Evolutionary conservation across 2,888 invertebrate genomes (phyloP).

Genomic region (Lasioglossum villosulum): DNA sequence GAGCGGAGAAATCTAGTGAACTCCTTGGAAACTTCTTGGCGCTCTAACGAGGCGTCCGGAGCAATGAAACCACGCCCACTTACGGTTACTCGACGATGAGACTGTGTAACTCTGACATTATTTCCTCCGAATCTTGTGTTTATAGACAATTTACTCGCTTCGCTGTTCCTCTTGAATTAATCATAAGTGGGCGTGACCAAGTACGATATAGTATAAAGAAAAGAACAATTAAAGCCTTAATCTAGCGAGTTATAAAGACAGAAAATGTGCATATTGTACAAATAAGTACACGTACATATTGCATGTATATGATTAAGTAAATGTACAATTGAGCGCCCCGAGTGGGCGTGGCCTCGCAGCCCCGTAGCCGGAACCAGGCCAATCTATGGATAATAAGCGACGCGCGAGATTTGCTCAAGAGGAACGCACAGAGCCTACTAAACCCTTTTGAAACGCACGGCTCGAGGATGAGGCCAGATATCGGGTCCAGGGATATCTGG

Average conservation of each 20-base stretch:
- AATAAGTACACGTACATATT: too few relatives aligned
- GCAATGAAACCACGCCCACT: not conserved
- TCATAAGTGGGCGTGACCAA: too few relatives aligned
- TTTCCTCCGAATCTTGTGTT: not conserved
- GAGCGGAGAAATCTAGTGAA: not conserved
- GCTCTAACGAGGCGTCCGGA: not conserved
- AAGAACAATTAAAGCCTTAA: not conserved
- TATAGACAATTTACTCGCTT: not conserved
- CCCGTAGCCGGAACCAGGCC: not conserved
- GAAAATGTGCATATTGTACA: not conserved
- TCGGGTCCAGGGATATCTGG: constrained; percentile 22
- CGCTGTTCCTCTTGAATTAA: too few relatives aligned
- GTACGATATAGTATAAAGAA: too few relatives aligned
- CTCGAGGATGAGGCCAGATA: not conserved
- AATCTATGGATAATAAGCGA: not conserved
- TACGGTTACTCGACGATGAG: not conserved
- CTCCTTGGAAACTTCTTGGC: not conserved
- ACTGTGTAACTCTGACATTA: not conserved
- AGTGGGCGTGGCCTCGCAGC: not conserved
- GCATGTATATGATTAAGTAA: too few relatives aligned
- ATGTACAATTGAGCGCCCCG: not conserved
- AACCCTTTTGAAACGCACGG: constrained; percentile 23
- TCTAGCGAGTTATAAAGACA: not conserved
- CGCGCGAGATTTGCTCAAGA: not conserved
- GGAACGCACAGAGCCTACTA: not conserved